A percentile compares a stretch with the other conserved stretches of the same genome.
These are phyloP conservation scores for Sphenopsis melanotis DNA, from an alignment of 2,797 vertebrate genomes.

Conservation along the genomic window DNA sequence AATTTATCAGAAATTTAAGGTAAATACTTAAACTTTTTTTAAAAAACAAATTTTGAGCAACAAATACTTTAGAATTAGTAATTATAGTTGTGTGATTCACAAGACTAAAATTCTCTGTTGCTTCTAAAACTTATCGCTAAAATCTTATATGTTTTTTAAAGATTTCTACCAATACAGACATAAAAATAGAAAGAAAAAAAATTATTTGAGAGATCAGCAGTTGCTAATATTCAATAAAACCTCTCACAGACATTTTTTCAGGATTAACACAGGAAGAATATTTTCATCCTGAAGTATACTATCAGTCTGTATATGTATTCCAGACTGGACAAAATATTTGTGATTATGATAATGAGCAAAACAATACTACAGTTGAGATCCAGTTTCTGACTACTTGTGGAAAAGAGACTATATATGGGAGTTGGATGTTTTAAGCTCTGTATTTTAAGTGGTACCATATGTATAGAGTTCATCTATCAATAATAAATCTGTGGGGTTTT, in stretches of 20 bases:
- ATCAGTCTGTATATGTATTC: neutral
- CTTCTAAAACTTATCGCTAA: fast-evolving
- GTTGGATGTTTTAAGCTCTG: neutral
- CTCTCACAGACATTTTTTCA: neutral
- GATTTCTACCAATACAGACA: neutral
- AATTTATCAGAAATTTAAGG: neutral
- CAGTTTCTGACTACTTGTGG: neutral
- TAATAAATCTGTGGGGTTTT: neutral
- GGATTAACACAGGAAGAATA: neutral
- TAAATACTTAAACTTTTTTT: neutral
- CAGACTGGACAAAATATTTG: neutral
- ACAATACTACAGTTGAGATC: neutral
- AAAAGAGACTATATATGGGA: neutral
- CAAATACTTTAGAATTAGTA: neutral
- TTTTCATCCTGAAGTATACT: neutral
- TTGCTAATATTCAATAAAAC: neutral
- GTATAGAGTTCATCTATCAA: neutral
- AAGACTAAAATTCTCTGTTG: neutral
- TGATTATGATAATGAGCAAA: neutral
- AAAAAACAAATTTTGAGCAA: neutral
- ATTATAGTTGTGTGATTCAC: neutral
- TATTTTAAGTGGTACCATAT: neutral
- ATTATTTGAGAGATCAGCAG: neutral
- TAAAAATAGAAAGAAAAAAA: neutral
- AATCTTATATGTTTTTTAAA: neutral